These are phyloP conservation scores for Zhuqinia jingwanae DNA, from an alignment of 2,888 invertebrate species.

Conservation along the genomic window DNA sequence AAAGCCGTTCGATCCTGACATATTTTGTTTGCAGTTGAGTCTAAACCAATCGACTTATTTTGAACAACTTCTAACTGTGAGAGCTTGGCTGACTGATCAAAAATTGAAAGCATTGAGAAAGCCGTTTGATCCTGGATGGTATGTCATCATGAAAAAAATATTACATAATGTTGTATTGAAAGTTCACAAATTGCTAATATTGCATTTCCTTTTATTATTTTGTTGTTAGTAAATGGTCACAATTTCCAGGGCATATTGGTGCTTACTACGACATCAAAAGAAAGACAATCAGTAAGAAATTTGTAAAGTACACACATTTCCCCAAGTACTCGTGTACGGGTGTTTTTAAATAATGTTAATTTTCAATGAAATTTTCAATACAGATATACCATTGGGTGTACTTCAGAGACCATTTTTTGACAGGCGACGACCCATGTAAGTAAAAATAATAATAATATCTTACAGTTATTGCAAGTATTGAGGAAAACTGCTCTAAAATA, in stretches of 20 bases:
- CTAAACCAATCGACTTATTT: slow-evolving; percentile 68
- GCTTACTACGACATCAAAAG: slow-evolving; percentile 73
- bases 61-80: slow-evolving; percentile 64
- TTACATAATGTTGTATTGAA: no score
- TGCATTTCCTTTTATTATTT: no score
- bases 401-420: slow-evolving; percentile 72
- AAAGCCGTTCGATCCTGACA: slow-evolving; percentile 69
- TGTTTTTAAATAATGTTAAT: not conserved
- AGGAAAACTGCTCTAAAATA: no score
- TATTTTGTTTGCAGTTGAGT: no score
- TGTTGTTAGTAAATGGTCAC: slow-evolving; percentile 64
- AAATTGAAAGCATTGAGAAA: slow-evolving; percentile 66
- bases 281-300: slow-evolving; percentile 72
- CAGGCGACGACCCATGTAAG: slow-evolving; percentile 68
- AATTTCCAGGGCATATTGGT: slow-evolving; percentile 73
- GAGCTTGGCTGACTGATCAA: slow-evolving; percentile 69
- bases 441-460: not conserved
- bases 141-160: not conserved
- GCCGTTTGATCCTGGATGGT: slow-evolving; percentile 73
- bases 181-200: no score
- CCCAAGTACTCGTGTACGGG: not conserved
- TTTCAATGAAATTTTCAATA: not conserved
- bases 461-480: not conserved
- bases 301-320: not conserved
- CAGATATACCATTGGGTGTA: slow-evolving; percentile 73